These are phyloP conservation scores for Platygyra sinensis DNA, from an alignment of 64 coral and sea anemone species.

Conservation along the genomic window DNA sequence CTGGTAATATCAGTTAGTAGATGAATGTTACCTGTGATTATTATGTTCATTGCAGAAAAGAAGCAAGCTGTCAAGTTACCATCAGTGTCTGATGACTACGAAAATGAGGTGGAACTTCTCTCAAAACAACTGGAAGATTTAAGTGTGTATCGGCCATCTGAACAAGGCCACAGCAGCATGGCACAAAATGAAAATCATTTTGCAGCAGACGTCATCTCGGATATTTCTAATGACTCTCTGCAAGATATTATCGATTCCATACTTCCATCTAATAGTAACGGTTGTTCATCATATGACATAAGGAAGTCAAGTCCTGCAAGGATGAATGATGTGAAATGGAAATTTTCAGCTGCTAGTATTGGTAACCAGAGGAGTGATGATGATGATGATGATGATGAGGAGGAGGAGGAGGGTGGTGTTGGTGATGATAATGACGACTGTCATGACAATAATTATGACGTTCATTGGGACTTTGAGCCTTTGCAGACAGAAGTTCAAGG, in stretches of 20 bases:
- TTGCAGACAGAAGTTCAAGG: neutral
- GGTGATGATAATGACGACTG: neutral
- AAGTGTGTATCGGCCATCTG: neutral
- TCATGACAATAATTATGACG: neutral
- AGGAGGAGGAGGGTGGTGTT: neutral
- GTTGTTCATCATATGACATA: neutral
- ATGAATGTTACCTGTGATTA: no score
- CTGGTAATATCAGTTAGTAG: no score
- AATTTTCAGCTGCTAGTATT: neutral
- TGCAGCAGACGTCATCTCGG: neutral
- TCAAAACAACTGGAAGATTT: constrained; percentile 24
- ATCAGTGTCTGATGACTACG: neutral
- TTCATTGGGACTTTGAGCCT: neutral
- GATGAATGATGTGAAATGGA: neutral
- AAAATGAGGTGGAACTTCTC: neutral
- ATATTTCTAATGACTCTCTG: neutral
- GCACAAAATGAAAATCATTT: neutral
- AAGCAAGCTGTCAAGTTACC: neutral
- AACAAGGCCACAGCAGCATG: neutral
- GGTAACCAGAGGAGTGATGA: neutral
- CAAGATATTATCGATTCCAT: constrained; percentile 31
- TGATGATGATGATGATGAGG: neutral
- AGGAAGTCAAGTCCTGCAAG: neutral
- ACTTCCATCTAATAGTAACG: neutral
- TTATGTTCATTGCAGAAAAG: constrained; percentile 1